phyloP scores from a whole-genome alignment of 2,113 vertebrate genomes.

The Copsychus sechellarum region DNA sequence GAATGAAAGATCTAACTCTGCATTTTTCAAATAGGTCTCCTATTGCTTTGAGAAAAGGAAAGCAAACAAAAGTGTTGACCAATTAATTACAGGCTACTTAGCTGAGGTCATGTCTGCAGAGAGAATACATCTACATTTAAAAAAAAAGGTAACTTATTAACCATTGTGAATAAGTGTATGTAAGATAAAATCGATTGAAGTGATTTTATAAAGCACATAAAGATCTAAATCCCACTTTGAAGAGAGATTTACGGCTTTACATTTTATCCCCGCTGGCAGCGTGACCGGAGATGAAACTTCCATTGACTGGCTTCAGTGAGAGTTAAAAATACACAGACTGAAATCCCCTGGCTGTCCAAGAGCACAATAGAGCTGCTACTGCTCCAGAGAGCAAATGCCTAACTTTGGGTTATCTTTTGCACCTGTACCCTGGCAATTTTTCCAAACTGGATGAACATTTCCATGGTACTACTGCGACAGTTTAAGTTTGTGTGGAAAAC shows the following conservation, averaged over 20 bases:
- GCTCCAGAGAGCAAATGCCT: neutral
- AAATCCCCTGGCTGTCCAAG: neutral
- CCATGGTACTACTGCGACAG: neutral
- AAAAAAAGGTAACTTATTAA: neutral
- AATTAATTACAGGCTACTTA: neutral
- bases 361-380: neutral
- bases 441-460: neutral
- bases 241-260: slow-evolving; percentile 45
- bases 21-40: neutral
- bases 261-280: slow-evolving; percentile 18
- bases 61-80: neutral
- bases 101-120: neutral
- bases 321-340: slow-evolving; percentile 41
- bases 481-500: neutral
- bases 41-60: neutral
- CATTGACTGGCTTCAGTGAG: slow-evolving; percentile 8
- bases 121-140: neutral
- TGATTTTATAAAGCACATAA: neutral
- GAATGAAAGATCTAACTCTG: neutral
- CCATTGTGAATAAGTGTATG: neutral
- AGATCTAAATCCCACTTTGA: slow-evolving; percentile 23
- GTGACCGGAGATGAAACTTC: slow-evolving; percentile 1
- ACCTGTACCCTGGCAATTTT: neutral
- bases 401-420: neutral
- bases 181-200: neutral